These are phyloP conservation scores for Galeopterus variegatus DNA, from an alignment of 2,113 vertebrate genomes.

Conservation along the genomic window DNA sequence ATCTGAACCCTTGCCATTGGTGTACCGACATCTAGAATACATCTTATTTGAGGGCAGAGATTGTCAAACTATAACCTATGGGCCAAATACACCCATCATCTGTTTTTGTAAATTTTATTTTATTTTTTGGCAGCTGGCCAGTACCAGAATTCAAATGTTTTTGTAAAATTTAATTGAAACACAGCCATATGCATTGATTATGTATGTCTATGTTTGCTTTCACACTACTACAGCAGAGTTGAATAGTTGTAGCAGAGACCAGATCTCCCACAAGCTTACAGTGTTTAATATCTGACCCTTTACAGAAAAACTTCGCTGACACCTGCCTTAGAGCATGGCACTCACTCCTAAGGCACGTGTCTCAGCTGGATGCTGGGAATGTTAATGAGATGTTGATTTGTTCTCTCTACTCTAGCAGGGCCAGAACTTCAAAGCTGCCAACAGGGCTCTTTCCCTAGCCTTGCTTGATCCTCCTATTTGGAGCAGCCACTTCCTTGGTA, in stretches of 20 bases:
- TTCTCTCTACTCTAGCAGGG: background rate
- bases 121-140: background rate
- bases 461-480: background rate
- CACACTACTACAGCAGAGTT: background rate
- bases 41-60: background rate
- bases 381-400: background rate
- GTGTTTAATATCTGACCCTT: background rate
- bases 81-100: background rate
- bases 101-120: background rate
- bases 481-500: background rate
- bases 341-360: background rate
- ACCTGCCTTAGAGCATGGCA: background rate
- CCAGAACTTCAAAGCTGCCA: background rate
- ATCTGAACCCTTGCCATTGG: too few relatives aligned
- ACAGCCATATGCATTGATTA: background rate
- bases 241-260: background rate
- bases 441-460: background rate
- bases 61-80: background rate
- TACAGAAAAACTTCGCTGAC: background rate
- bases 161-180: background rate
- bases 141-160: too few relatives aligned
- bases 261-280: background rate
- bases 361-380: background rate
- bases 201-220: background rate
- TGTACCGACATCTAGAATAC: background rate